Base-by-base conservation (phyloP, 2,113 vertebrate genomes). In the Camelus bactrianus region DNA sequence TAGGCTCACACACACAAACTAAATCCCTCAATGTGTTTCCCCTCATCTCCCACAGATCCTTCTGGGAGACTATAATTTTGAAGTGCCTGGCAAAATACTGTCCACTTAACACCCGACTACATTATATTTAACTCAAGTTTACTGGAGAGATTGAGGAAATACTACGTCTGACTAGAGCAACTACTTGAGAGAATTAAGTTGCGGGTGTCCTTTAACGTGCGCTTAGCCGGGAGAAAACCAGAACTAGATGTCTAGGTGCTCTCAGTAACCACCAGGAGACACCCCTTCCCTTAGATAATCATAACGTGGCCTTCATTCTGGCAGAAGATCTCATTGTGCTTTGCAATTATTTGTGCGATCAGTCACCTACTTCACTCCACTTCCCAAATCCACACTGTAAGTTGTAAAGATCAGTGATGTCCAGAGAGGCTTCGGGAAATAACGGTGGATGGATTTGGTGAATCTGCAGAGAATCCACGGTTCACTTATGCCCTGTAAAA, bases 151-250 rank as follows among this genome's bases (percentile, higher is more conserved):
- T 35, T 77, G 62, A 96, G 88, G 93, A 95, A 96, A 80, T 85
- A 91, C 84, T 62, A 91, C 42, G 90, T 70, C 30, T 82, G 58
- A n/a, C 76, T 92, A 91, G 67, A 92, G 22, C 94, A 81, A 86
- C 58, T 84, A 81, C 64, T 94, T 83, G 64, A 87, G 35, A 86
- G 58, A 96, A 96, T 95, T 86, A 89, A 93, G n/a, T 54, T 93
- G 64, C 80, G 93, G 52, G 72, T 72, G 42, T 97, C 42, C 97
- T 62, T 96, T 92, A 93, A 85, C 72, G 76, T 46, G 65, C 2
- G 30, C 52, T 81, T 86, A 84, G 15, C 46, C 50, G 75, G 22
- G 28, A 94, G 81, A 35, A 73, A 93, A 92, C 46, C 13, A 42
- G 75, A 85, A 26, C 19, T 28, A 50, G 2, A 4, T 50, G 19